Evolutionary conservation across 2,113 vertebrate species (phyloP).

Genomic region (Lepidothrix coronata): DNA sequence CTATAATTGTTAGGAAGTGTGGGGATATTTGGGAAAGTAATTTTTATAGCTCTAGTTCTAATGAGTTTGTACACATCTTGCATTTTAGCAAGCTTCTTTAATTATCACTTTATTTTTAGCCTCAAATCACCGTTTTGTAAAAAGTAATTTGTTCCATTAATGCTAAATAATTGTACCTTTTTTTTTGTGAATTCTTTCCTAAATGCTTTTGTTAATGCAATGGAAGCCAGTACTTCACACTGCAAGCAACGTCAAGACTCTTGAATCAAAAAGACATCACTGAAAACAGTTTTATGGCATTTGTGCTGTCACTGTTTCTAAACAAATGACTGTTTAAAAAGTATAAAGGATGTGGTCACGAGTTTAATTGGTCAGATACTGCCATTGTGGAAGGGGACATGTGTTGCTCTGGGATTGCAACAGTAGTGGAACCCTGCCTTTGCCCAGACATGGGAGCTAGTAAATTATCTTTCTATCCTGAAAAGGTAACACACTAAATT

Average conservation of each 20-base stretch:
- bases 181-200: neutral
- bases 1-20: neutral
- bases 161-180: neutral
- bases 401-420: neutral
- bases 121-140: neutral
- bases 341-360: neutral
- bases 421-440: neutral
- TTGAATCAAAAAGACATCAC: neutral
- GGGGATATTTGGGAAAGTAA: neutral
- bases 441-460: neutral
- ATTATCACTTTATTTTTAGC: neutral
- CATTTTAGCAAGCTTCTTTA: constrained; percentile 15
- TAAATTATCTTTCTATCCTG: neutral
- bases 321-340: neutral
- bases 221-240: neutral
- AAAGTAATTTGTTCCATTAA: neutral
- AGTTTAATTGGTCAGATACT: neutral
- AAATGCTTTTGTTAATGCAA: neutral
- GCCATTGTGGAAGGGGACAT: neutral
- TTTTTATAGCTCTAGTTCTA: neutral
- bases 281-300: neutral
- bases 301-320: neutral
- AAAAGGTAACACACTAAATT: neutral
- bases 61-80: neutral
- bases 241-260: neutral